Base-by-base conservation (phyloP, 1,140 invertebrate species). In the Babylonia areolata region DNA sequence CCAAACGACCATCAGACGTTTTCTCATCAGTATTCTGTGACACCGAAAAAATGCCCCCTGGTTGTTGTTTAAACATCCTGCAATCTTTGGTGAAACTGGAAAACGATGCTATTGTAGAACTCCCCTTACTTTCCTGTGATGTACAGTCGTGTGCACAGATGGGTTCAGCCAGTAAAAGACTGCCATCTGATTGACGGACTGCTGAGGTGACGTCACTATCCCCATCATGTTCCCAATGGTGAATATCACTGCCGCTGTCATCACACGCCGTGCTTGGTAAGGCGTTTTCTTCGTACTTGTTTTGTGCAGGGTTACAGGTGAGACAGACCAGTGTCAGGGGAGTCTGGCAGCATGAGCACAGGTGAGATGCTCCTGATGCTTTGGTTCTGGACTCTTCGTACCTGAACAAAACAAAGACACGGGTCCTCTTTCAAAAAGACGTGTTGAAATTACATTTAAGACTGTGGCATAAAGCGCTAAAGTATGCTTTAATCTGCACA, bases 321-420 rank as follows among this genome's bases (percentile, higher is more conserved):
- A 80, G 31, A n/a, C 78, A 80, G 40, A 80, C 78, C n/a, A 80
- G 35, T 23, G 78, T 80, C 28, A 80, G 46, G 3, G 78, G 78
- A 3, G 42, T 80, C 33, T 80, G 78, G 78, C 78, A 80, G 0
- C 9, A 5, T 0, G 78, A 51, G 37, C 78, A 80, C 5, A 58
- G 40, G 31, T 58, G 28, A 33, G 28, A 2, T 9, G 20, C n/a
- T 17, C 17, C 42, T 31, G 78, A 31, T 17, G 42, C 17, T 37
- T 42, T 42, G 46, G 5, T 80, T 20, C n/a, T 80, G 40, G 78
- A 54, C 73, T 75, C 37, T 20, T 75, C 37, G 31, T 75, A 75
- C 33, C 73, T 75, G 73, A n/a, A 75, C 3, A 33, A 33, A 6
- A 35, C 23, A 75, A 75, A 75, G 31, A 39, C n/a, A 75, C 20